These are phyloP conservation scores for Clarias batrachus DNA, from an alignment of 2,113 vertebrate genomes.

Conservation along the genomic window DNA sequence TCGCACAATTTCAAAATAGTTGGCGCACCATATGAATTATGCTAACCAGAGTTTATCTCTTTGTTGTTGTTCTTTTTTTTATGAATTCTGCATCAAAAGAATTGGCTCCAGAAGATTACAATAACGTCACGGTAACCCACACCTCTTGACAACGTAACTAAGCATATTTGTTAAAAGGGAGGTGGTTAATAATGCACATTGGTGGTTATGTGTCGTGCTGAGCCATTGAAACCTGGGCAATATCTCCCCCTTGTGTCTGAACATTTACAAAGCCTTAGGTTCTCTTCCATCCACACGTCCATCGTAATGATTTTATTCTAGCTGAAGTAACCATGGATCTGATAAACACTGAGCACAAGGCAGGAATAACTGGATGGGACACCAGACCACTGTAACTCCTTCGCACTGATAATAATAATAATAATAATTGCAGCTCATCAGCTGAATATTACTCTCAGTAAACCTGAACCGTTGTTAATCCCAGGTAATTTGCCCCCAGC, in stretches of 20 bases:
- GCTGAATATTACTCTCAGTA: too few relatives aligned
- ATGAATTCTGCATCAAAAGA: conserved; percentile 54
- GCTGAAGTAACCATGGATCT: not conserved
- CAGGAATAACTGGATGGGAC: not conserved
- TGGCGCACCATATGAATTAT: conserved; percentile 34
- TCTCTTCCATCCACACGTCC: not conserved
- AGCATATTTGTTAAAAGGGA: conserved; percentile 22
- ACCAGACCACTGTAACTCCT: not conserved
- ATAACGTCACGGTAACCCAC: conserved; percentile 29
- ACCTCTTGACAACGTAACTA: conserved; percentile 33
- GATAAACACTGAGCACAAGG: not conserved
- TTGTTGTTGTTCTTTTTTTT: conserved; percentile 32
- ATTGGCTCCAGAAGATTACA: conserved; percentile 53
- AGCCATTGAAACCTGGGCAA: conserved; percentile 12
- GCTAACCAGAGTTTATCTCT: conserved; percentile 45
- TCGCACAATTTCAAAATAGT: not conserved
- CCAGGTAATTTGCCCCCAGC: too few relatives aligned
- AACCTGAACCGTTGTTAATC: too few relatives aligned
- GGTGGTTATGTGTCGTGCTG: not conserved
- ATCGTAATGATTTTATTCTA: not conserved
- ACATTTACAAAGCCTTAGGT: not conserved
- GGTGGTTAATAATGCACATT: not conserved
- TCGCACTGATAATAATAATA: too few relatives aligned
- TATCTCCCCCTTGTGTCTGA: conserved; percentile 35
- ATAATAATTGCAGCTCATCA: too few relatives aligned